Percentiles rank a stretch among this genome's conserved stretches.
These are phyloP conservation scores for Willisornis vidua DNA, from an alignment of 2,113 vertebrate species.

Conservation along the genomic window DNA sequence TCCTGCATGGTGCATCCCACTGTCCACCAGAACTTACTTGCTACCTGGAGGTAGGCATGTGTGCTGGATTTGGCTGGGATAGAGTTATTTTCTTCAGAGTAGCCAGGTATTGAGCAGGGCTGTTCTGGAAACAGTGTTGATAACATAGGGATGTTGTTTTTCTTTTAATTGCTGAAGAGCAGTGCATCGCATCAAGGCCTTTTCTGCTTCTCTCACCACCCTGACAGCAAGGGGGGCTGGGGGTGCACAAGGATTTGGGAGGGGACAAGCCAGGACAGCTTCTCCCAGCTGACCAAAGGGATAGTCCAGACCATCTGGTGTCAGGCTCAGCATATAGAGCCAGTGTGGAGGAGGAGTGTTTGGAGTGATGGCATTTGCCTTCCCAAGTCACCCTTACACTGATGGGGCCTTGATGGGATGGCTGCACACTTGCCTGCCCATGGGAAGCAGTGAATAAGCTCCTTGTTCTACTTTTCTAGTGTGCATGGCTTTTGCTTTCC, in stretches of 20 bases:
- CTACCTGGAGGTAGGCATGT: too few species aligned
- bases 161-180: neutral
- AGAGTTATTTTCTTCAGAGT: neutral
- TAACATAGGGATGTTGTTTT: too few species aligned
- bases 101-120: neutral
- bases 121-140: neutral
- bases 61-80: neutral
- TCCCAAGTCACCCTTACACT: neutral
- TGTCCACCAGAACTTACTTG: neutral
- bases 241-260: neutral
- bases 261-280: neutral
- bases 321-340: accelerated
- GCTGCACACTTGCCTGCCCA: neutral
- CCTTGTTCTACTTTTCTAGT: neutral
- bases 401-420: neutral
- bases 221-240: accelerated
- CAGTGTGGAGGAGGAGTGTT: neutral
- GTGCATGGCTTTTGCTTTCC: neutral
- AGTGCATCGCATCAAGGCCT: neutral
- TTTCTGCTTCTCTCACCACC: neutral
- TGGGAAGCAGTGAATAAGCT: neutral
- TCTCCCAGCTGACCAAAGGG: neutral
- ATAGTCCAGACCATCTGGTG: neutral
- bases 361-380: neutral
- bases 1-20: accelerated